A percentile compares a stretch with the other conserved stretches of the same genome.
Evolutionary conservation across 2,888 invertebrate species (phyloP).

Genomic region (Lithophane semibrunnea): DNA sequence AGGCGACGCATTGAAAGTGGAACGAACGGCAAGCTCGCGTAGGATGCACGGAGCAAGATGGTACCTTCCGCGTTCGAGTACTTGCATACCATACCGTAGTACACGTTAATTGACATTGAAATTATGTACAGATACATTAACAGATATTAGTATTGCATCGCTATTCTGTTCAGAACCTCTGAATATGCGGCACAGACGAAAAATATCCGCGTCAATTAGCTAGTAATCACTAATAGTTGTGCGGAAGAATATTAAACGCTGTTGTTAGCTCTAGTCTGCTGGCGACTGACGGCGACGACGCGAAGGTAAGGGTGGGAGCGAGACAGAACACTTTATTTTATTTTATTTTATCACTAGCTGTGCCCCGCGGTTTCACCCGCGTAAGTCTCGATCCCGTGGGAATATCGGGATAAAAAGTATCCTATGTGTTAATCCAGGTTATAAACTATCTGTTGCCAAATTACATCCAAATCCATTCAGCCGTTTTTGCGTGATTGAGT

Average conservation of each 20-base stretch:
- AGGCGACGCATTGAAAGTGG: conserved; percentile 69
- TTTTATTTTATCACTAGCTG: no score
- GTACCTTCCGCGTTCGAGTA: conserved; percentile 64
- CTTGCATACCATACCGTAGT: neutral
- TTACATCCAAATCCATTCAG: no score
- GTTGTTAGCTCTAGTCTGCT: neutral
- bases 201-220: conserved; percentile 31
- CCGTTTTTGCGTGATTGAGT: no score
- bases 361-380: no score
- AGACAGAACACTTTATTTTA: no score
- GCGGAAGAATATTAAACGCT: conserved; percentile 27
- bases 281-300: no score
- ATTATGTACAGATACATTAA: conserved; percentile 17
- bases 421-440: no score
- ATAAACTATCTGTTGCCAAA: no score
- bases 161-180: conserved; percentile 6
- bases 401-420: no score
- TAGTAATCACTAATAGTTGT: conserved; percentile 18
- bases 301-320: no score
- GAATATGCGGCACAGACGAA: neutral
- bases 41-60: conserved; percentile 55
- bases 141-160: conserved; percentile 16
- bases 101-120: conserved; percentile 49
- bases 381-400: no score
- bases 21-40: conserved; percentile 56